A percentile compares a stretch with the other conserved stretches of the same genome.
Conservation (phyloP, 2,888 invertebrate species). For the Orchesellides sinensis region DNA sequence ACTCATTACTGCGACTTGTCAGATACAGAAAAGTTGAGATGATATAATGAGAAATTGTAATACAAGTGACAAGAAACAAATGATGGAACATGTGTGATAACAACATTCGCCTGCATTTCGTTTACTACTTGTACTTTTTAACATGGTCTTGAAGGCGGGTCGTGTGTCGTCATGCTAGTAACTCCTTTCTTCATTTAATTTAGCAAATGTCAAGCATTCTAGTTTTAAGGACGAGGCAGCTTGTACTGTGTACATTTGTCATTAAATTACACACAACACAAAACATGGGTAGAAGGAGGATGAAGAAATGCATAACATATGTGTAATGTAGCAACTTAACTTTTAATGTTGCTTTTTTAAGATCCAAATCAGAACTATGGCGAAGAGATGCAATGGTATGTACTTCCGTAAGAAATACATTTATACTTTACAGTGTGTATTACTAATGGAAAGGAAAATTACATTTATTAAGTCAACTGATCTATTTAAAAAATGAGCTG, state of each 20-base stretch:
- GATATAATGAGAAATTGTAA: slow-evolving; percentile 61
- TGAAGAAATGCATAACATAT: background rate
- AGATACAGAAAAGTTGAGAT: slow-evolving; percentile 33
- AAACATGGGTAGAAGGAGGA: too few relatives aligned
- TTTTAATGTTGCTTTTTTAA: background rate
- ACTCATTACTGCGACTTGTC: slow-evolving; percentile 3
- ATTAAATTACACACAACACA: too few relatives aligned
- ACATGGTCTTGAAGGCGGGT: slow-evolving; percentile 3
- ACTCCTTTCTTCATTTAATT: slow-evolving; percentile 10
- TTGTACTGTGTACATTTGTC: too few relatives aligned
- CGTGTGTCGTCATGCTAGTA: background rate
- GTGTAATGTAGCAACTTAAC: background rate
- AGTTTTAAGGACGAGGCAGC: too few relatives aligned
- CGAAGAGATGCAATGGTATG: too few relatives aligned
- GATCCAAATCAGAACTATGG: background rate
- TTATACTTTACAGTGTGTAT: too few relatives aligned
- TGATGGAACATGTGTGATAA: slow-evolving; percentile 66
- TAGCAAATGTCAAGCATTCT: background rate
- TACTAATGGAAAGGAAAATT: background rate
- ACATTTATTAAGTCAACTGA: too few relatives aligned
- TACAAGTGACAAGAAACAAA: slow-evolving; percentile 69
- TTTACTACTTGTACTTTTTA: too few relatives aligned
- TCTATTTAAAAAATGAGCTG: too few relatives aligned
- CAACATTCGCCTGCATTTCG: slow-evolving; percentile 1
- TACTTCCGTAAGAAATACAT: too few relatives aligned